phyloP scores from a whole-genome alignment of 2,797 vertebrate species.

The Galago senegalensis region DNA sequence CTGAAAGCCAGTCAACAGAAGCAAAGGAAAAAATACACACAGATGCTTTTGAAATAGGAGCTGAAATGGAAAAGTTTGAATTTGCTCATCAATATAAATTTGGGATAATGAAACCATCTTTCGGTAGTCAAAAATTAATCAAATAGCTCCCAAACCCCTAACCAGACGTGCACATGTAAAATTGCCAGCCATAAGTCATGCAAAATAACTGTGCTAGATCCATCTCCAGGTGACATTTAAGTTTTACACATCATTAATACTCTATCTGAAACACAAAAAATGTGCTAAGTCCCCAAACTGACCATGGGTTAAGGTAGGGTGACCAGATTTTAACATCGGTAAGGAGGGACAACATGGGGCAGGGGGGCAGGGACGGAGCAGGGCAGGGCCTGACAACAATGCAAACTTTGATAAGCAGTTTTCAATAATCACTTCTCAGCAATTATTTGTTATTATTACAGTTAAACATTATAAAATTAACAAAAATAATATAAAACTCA shows the following conservation, averaged over 20 bases:
- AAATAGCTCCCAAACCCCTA: conserved; percentile 62
- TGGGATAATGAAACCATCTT: conserved; percentile 50
- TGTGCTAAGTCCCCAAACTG: neutral
- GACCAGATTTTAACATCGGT: too few species aligned
- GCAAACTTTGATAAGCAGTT: too few species aligned
- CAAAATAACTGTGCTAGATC: neutral
- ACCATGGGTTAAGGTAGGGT: neutral
- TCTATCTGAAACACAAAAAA: conserved; percentile 64
- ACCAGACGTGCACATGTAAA: neutral
- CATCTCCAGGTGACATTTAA: conserved; percentile 24
- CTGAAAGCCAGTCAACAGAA: conserved; percentile 70
- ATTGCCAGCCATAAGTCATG: neutral
- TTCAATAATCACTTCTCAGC: too few species aligned
- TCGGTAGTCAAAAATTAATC: conserved; percentile 7
- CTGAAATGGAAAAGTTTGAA: conserved; percentile 30
- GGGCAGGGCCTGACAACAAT: too few species aligned
- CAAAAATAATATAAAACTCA: too few species aligned
- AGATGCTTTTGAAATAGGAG: conserved; percentile 53
- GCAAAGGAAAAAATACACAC: conserved; percentile 43
- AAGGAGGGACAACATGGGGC: too few species aligned
- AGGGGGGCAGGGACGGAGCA: too few species aligned
- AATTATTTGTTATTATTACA: too few species aligned
- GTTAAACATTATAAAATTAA: too few species aligned
- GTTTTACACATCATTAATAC: conserved; percentile 41
- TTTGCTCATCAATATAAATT: conserved; percentile 26